Evolutionary conservation across 2,113 vertebrate species (phyloP).

Genomic region (Oncorhynchus nerka): DNA sequence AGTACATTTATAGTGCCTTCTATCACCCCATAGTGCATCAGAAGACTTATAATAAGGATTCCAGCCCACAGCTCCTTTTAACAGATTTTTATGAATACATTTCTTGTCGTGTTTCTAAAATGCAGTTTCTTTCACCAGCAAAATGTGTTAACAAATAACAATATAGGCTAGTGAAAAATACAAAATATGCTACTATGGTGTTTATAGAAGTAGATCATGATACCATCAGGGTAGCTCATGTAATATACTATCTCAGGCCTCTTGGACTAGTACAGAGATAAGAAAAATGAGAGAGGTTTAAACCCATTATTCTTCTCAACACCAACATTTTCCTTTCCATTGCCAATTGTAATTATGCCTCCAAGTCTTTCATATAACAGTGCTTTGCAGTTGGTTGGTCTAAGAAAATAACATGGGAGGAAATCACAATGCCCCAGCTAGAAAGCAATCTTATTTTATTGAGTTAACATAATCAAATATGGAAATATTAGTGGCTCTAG

Average conservation of each 20-base stretch:
- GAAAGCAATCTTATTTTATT: slow-evolving; percentile 40
- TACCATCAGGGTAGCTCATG: slow-evolving; percentile 43
- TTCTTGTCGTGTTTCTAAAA: too few relatives aligned
- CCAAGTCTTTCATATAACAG: slow-evolving; percentile 54
- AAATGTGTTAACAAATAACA: too few relatives aligned
- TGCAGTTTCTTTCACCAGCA: too few relatives aligned
- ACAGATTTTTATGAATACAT: too few relatives aligned
- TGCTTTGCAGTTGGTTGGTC: slow-evolving; percentile 40
- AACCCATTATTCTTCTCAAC: slow-evolving; percentile 64
- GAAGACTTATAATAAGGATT: too few relatives aligned
- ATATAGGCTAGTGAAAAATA: too few relatives aligned
- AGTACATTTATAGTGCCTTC: neutral
- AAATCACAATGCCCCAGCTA: slow-evolving; percentile 36
- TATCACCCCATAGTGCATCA: too few relatives aligned
- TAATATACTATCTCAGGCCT: slow-evolving; percentile 46
- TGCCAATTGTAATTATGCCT: slow-evolving; percentile 64
- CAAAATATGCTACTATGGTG: slow-evolving; percentile 17
- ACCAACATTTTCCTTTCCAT: slow-evolving; percentile 61
- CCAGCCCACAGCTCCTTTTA: too few relatives aligned
- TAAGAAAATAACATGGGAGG: slow-evolving; percentile 37
- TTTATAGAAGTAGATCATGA: slow-evolving; percentile 50
- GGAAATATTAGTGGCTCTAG: slow-evolving; percentile 23
- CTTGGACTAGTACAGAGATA: slow-evolving; percentile 48
- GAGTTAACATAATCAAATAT: slow-evolving; percentile 49
- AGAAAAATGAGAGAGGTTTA: slow-evolving; percentile 62